phyloP scores from a whole-genome alignment of 2,113 vertebrate genomes.

The Shinisaurus crocodilurus region DNA sequence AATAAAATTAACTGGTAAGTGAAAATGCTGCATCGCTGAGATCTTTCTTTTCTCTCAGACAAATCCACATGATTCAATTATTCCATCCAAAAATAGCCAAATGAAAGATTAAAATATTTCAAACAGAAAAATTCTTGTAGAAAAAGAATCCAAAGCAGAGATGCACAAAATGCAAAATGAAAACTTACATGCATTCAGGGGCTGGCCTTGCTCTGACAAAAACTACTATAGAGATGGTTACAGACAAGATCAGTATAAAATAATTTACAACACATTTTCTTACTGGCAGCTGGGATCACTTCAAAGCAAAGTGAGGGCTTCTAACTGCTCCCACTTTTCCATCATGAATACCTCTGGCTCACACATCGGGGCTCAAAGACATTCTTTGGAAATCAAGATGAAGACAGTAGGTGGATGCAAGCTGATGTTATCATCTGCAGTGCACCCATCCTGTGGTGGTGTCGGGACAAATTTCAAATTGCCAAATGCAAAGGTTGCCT shows the following conservation, averaged over 20 bases:
- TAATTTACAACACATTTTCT: not conserved
- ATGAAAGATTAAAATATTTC: slow-evolving; percentile 5
- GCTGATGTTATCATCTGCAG: too few species aligned
- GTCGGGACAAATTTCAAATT: too few species aligned
- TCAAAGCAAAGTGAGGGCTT: too few species aligned
- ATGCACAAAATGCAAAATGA: not conserved
- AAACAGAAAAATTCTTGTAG: not conserved
- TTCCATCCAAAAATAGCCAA: slow-evolving; percentile 13
- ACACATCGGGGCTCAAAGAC: too few species aligned
- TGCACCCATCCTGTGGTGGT: too few species aligned
- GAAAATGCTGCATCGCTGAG: not conserved
- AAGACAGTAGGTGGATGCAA: too few species aligned
- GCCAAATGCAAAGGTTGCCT: too few species aligned
- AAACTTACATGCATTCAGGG: not conserved
- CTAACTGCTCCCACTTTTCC: too few species aligned
- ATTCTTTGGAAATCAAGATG: too few species aligned
- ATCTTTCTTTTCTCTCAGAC: slow-evolving; percentile 34
- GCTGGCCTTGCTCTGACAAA: not conserved
- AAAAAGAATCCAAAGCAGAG: not conserved
- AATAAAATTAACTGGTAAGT: slow-evolving; percentile 14
- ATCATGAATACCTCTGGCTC: too few species aligned
- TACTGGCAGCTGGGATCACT: too few species aligned
- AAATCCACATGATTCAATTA: not conserved
- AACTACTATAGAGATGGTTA: not conserved
- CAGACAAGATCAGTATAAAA: not conserved